Conservation (phyloP, 2,113 vertebrate species). For the Antechinus stuartii region DNA sequence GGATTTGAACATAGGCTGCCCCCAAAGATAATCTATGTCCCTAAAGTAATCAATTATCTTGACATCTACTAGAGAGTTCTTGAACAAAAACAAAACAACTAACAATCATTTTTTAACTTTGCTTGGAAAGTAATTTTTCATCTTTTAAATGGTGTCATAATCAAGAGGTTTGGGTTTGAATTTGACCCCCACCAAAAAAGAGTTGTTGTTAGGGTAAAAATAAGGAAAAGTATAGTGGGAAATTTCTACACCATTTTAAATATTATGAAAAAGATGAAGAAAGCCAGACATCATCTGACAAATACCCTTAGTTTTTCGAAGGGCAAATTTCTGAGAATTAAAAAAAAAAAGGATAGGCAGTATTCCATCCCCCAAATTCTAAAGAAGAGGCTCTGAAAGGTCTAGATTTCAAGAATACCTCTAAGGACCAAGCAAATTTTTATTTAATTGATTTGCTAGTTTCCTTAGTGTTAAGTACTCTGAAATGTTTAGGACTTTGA, state of each 20-base stretch:
- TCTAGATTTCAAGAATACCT: background rate
- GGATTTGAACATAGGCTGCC: background rate
- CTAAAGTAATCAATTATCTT: slow-evolving; percentile 2
- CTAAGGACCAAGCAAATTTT: background rate
- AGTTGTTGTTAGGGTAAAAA: background rate
- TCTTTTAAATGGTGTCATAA: background rate
- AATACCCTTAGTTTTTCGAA: background rate
- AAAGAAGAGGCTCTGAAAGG: background rate
- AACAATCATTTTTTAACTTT: background rate
- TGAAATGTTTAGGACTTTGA: background rate
- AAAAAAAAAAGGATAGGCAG: background rate
- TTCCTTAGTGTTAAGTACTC: background rate
- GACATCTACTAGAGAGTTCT: background rate
- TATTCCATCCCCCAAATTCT: background rate
- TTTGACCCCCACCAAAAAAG: background rate
- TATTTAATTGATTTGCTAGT: background rate
- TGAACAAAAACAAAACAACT: background rate
- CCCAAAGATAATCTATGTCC: background rate
- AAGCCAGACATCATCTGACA: background rate
- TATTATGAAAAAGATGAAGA: background rate
- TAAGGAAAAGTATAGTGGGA: background rate
- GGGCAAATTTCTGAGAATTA: background rate
- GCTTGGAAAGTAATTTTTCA: background rate
- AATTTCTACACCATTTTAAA: background rate
- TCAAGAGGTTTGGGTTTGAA: background rate